phyloP scores from a whole-genome alignment of 2,113 vertebrate species.

The Kryptolebias marmoratus region DNA sequence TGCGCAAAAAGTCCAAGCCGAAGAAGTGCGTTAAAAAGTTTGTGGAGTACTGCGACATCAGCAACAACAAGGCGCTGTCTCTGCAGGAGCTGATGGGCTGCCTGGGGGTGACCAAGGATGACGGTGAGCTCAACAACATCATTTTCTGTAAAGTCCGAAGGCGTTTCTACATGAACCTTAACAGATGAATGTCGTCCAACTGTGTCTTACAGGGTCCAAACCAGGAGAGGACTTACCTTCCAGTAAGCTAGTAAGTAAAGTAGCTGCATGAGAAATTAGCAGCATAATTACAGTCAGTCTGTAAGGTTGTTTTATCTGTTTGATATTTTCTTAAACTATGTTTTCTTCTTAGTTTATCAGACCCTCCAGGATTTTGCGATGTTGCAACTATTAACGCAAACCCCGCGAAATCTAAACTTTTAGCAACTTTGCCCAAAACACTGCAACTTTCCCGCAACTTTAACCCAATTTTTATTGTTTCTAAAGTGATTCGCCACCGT shows the following conservation, averaged over 20 bases:
- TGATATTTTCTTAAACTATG: too few relatives aligned
- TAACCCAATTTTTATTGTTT: too few relatives aligned
- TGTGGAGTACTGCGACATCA: conserved; percentile 94
- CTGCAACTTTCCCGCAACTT: too few relatives aligned
- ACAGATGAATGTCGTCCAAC: conserved; percentile 10
- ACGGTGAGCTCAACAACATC: conserved; percentile 72
- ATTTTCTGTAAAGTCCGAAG: neutral
- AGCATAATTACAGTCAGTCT: neutral
- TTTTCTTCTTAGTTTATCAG: too few relatives aligned
- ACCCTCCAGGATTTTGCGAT: too few relatives aligned
- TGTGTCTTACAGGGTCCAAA: conserved; percentile 79
- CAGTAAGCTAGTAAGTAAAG: conserved; percentile 88
- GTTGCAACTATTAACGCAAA: too few relatives aligned
- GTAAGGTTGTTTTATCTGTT: too few relatives aligned
- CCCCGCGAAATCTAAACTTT: too few relatives aligned
- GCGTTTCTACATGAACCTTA: neutral
- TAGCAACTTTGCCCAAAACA: too few relatives aligned
- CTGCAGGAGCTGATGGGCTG: conserved; percentile 95
- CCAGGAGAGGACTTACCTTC: conserved; percentile 83
- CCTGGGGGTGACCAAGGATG: conserved; percentile 90
- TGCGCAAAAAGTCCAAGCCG: conserved; percentile 96
- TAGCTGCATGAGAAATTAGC: neutral
- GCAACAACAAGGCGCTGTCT: conserved; percentile 91
- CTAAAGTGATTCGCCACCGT: too few relatives aligned
- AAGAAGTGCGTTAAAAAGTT: conserved; percentile 98